Conservation (phyloP, 2,888 invertebrate genomes). For the Rotaria macrura region DNA sequence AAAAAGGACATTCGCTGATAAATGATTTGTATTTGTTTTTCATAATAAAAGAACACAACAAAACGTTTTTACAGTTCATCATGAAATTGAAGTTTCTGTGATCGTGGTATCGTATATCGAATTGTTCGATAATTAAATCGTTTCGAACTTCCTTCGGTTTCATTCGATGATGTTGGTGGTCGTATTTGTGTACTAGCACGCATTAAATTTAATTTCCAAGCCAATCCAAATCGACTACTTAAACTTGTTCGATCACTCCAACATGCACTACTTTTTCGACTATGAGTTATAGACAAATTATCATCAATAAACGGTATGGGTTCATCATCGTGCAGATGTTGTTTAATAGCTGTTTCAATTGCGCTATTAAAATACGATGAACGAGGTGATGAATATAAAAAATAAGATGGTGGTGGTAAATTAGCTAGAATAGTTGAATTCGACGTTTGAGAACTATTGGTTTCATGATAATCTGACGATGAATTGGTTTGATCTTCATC, state of each 20-base stretch:
- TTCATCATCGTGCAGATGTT: background rate
- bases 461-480: background rate
- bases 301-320: slow-evolving; percentile 5
- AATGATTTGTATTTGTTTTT: too few relatives aligned
- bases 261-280: slow-evolving; percentile 2
- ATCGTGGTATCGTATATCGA: background rate
- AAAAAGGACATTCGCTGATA: background rate
- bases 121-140: background rate
- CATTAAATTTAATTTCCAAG: background rate
- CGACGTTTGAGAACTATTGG: background rate
- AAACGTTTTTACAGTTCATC: background rate
- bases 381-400: background rate
- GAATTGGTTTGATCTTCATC: background rate
- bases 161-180: background rate
- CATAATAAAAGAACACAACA: too few relatives aligned
- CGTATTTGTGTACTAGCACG: background rate
- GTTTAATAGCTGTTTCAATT: background rate
- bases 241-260: slow-evolving; percentile 16
- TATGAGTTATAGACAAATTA: background rate
- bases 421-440: background rate
- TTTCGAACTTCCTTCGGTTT: background rate
- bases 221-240: background rate
- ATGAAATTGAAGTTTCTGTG: background rate
- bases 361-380: background rate
- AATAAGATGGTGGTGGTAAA: background rate